Percentiles rank a stretch among this genome's conserved stretches.
These are phyloP conservation scores for Chloebia gouldiae DNA, from an alignment of 2,113 vertebrate genomes.

Conservation along the genomic window DNA sequence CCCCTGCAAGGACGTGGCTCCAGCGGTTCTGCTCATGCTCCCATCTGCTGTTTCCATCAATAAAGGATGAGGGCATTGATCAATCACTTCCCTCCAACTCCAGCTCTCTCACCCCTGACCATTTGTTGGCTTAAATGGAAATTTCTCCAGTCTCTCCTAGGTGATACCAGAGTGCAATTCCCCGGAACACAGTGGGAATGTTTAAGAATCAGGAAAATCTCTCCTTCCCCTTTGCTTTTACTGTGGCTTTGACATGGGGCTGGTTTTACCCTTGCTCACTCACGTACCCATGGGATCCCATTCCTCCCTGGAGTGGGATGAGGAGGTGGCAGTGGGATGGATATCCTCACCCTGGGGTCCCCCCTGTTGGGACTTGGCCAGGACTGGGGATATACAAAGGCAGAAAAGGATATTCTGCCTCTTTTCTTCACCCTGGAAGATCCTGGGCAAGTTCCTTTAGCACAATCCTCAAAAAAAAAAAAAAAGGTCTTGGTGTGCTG, in stretches of 20 bases:
- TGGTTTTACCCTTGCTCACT: not conserved
- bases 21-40: not conserved
- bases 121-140: not conserved
- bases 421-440: not conserved
- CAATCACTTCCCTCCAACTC: constrained; percentile 29
- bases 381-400: not conserved
- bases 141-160: not conserved
- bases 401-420: not conserved
- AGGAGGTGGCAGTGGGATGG: not conserved
- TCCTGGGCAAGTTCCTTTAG: not conserved
- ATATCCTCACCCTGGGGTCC: not conserved
- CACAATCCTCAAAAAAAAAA: not conserved
- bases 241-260: rapidly evolving
- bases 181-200: not conserved
- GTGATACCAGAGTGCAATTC: not conserved
- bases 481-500: not conserved
- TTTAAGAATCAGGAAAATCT: not conserved
- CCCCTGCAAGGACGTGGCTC: not conserved
- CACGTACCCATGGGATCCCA: rapidly evolving
- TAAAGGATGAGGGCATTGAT: constrained; percentile 66
- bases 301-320: not conserved
- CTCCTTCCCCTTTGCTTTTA: not conserved
- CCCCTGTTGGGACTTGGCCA: too few relatives aligned
- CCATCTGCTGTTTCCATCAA: constrained; percentile 31
- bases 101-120: not conserved